Percentiles rank a stretch among this genome's conserved stretches.
These are phyloP conservation scores for Galaxias olidus DNA, from an alignment of 2,797 vertebrate genomes.

Conservation along the genomic window DNA sequence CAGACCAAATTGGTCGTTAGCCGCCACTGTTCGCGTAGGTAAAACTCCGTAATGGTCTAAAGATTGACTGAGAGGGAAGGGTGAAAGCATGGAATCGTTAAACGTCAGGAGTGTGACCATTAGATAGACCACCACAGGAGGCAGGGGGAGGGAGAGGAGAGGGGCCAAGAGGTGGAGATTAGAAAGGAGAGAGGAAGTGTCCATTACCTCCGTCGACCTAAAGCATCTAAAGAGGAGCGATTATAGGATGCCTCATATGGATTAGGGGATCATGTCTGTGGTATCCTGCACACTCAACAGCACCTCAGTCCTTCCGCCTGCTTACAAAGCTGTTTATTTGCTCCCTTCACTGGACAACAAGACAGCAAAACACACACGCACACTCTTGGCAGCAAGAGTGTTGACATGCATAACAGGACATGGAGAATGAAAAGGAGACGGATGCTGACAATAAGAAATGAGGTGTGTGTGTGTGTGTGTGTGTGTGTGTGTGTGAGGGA, in stretches of 20 bases:
- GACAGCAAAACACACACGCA: conserved; percentile 41
- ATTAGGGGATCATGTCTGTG: conserved; percentile 67
- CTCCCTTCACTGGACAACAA: conserved; percentile 33
- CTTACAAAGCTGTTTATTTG: conserved; percentile 65
- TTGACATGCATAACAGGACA: not conserved
- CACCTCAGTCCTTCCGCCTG: conserved; percentile 70
- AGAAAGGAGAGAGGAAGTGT: conserved; percentile 43
- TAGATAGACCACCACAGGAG: conserved; percentile 39
- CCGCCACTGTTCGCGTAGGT: conserved; percentile 35
- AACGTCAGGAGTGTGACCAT: conserved; percentile 36
- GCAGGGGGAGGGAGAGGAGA: not conserved
- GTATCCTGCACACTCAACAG: conserved; percentile 75
- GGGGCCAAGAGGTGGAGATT: conserved; percentile 4
- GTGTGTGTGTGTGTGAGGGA: conserved; percentile 6
- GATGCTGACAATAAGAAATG: conserved; percentile 7
- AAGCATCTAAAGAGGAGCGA: conserved; percentile 54
- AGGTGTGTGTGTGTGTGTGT: conserved; percentile 3
- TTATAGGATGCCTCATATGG: conserved; percentile 70
- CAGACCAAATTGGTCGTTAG: conserved; percentile 30
- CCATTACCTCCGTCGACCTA: conserved; percentile 58
- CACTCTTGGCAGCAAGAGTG: conserved; percentile 19
- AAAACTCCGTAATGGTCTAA: conserved; percentile 46
- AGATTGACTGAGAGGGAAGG: conserved; percentile 24
- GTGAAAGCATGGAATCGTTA: conserved; percentile 26
- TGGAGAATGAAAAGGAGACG: conserved; percentile 2